phyloP scores from a whole-genome alignment of 2,797 vertebrate genomes.

The Merluccius polli region DNA sequence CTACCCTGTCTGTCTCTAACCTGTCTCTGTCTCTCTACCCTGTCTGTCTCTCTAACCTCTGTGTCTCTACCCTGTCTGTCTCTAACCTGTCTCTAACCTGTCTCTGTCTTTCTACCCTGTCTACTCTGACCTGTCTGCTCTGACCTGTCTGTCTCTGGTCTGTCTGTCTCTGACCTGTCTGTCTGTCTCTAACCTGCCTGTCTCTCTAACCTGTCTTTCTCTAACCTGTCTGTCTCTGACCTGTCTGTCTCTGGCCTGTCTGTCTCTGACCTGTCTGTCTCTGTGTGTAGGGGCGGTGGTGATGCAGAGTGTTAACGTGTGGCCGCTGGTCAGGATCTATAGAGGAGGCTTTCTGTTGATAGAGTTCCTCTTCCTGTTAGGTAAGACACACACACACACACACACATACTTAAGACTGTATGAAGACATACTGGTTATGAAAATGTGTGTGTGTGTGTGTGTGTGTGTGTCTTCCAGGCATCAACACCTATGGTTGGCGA shows the following conservation, averaged over 20 bases:
- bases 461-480: constrained; percentile 65
- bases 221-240: no score
- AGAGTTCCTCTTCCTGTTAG: constrained; percentile 97
- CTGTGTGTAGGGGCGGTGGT: constrained; percentile 72
- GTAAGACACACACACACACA: constrained; percentile 34
- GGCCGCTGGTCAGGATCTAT: constrained; percentile 97
- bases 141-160: no score
- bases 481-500: constrained; percentile 99
- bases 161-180: no score
- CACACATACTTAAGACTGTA: no score
- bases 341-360: constrained; percentile 97
- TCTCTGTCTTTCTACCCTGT: background rate
- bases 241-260: background rate
- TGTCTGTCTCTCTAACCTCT: constrained; percentile 9
- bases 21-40: background rate
- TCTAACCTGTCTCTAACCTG: no score
- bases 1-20: background rate
- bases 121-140: background rate
- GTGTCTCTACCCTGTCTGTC: no score
- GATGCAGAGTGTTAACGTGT: constrained; percentile 69
- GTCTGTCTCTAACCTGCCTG: no score
- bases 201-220: no score
- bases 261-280: constrained; percentile 10
- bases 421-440: no score
- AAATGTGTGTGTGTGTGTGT: background rate